These are phyloP conservation scores for Spilogale gracilis DNA, from an alignment of 2,113 vertebrate genomes.

Conservation along the genomic window DNA sequence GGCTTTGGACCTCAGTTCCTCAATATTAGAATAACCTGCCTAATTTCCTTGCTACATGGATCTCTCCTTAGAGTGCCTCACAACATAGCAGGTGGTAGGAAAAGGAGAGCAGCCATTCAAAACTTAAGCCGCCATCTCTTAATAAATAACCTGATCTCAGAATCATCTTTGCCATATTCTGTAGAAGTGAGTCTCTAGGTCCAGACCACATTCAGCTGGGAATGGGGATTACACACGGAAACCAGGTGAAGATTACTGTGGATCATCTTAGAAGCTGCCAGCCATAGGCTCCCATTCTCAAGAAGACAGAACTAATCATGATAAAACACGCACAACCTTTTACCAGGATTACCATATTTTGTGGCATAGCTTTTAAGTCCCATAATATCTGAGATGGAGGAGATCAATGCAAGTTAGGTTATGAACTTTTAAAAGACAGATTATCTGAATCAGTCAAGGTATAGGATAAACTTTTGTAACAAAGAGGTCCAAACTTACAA, in stretches of 20 bases:
- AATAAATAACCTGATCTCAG: neutral
- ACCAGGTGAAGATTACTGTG: neutral
- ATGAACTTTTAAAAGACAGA: neutral
- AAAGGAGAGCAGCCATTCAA: neutral
- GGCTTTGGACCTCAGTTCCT: neutral
- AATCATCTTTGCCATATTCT: constrained; percentile 14
- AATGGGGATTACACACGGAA: neutral
- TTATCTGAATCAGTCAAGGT: neutral
- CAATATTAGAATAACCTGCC: neutral
- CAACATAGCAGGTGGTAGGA: neutral
- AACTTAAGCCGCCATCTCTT: neutral
- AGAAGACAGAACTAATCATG: neutral
- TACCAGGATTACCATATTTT: neutral
- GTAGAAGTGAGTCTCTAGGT: neutral
- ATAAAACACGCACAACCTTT: neutral
- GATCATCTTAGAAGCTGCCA: neutral
- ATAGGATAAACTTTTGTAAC: neutral
- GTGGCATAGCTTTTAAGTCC: neutral
- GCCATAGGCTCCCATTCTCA: neutral
- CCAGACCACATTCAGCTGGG: neutral
- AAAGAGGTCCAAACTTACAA: neutral
- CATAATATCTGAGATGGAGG: neutral
- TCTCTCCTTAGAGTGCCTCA: neutral
- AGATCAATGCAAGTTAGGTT: neutral
- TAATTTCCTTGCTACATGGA: neutral